Percentiles rank a stretch among this genome's conserved stretches.
phyloP scores from a whole-genome alignment of 2,888 invertebrate species.

The Scaptomyza polygonia region DNA sequence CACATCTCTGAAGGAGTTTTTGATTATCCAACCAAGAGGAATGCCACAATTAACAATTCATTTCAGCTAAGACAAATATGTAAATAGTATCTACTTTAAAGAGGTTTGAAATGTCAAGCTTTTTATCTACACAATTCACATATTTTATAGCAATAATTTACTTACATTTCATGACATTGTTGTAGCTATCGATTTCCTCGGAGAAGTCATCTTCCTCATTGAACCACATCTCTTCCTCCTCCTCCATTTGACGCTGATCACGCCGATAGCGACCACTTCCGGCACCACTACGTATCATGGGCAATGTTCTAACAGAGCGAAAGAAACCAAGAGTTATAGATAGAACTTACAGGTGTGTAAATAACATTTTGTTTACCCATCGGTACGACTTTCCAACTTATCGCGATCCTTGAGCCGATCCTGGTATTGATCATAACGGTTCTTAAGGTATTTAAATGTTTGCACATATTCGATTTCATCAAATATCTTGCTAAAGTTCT shows the following conservation, averaged over 20 bases:
- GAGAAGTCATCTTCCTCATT: conserved; percentile 97
- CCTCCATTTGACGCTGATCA: conserved; percentile 96
- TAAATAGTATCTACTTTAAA: no score
- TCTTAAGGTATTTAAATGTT: conserved; percentile 97
- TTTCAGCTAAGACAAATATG: no score
- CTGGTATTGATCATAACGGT: conserved; percentile 95
- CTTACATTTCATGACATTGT: conserved; percentile 84
- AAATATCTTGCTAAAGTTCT: conserved; percentile 97
- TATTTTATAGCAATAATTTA: background rate
- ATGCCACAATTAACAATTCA: no score
- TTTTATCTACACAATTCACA: background rate
- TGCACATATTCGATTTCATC: conserved; percentile 98
- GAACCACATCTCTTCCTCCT: conserved; percentile 99
- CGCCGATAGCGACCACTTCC: conserved; percentile 89
- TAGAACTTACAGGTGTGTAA: background rate
- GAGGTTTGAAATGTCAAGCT: background rate
- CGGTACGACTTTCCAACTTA: conserved; percentile 86
- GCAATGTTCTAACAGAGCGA: conserved; percentile 73
- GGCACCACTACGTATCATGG: conserved; percentile 89
- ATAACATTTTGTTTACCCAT: conserved; percentile 85
- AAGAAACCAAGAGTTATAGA: conserved; percentile 4
- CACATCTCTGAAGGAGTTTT: background rate
- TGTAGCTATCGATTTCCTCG: conserved; percentile 87
- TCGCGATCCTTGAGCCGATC: conserved; percentile 95
- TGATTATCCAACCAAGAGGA: background rate